Conservation (phyloP, 2,113 vertebrate species). For the rabbit (Oryctolagus cuniculus) region mOryCun1.1 NC_091439.1:7989501-7990000, state of each 20-base stretch:
- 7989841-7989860: slow-evolving; percentile 10
- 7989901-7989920: background rate
- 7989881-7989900: background rate
- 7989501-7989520: background rate
- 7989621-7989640: background rate
- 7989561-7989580: background rate
- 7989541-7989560: background rate
- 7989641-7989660: background rate
- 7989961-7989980: background rate
- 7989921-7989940: background rate
- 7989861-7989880: background rate
- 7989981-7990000: background rate
- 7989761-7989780: background rate
- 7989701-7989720: background rate
- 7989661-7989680: no score
- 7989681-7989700: background rate
- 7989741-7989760: background rate
- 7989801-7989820: background rate
- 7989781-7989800: background rate
- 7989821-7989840: background rate
- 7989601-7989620: background rate
- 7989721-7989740: background rate
- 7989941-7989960: background rate
- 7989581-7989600: background rate
- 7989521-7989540: background rate